phyloP scores from a whole-genome alignment of 2,888 invertebrate species.

The Macaria liturata region DNA sequence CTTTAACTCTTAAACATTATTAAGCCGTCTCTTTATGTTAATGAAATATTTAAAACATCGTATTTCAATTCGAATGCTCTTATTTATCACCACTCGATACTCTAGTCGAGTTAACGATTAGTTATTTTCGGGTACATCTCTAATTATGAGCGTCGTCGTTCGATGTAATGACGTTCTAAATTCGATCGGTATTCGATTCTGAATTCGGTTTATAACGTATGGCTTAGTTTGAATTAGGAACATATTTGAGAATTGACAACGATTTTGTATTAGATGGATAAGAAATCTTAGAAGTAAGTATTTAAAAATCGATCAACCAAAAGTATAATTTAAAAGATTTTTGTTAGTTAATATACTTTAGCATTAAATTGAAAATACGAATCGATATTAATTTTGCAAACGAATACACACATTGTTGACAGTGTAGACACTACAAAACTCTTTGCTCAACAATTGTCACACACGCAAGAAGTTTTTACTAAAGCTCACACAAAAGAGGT shows the following conservation, averaged over 20 bases:
- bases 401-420: too few relatives aligned
- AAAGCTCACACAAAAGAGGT: slow-evolving; percentile 20
- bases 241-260: too few relatives aligned
- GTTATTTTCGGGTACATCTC: slow-evolving; percentile 62
- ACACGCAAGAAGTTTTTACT: slow-evolving; percentile 11
- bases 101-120: slow-evolving; percentile 62
- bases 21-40: slow-evolving; percentile 28
- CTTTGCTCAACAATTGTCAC: not conserved
- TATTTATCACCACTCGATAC: slow-evolving; percentile 40
- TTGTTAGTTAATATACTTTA: too few relatives aligned
- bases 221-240: too few relatives aligned
- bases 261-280: too few relatives aligned
- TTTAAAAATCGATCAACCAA: too few relatives aligned
- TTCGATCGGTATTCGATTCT: slow-evolving; percentile 47
- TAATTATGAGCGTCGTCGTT: slow-evolving; percentile 68
- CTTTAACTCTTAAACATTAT: slow-evolving; percentile 23
- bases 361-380: too few relatives aligned
- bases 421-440: not conserved
- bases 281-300: too few relatives aligned
- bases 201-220: slow-evolving; percentile 37
- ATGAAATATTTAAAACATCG: slow-evolving; percentile 28
- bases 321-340: too few relatives aligned
- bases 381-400: too few relatives aligned
- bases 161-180: slow-evolving; percentile 64
- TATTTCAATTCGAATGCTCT: slow-evolving; percentile 28